These are phyloP conservation scores for Brachystomella parvula DNA, from an alignment of 1,140 invertebrate genomes.

Conservation along the genomic window DNA sequence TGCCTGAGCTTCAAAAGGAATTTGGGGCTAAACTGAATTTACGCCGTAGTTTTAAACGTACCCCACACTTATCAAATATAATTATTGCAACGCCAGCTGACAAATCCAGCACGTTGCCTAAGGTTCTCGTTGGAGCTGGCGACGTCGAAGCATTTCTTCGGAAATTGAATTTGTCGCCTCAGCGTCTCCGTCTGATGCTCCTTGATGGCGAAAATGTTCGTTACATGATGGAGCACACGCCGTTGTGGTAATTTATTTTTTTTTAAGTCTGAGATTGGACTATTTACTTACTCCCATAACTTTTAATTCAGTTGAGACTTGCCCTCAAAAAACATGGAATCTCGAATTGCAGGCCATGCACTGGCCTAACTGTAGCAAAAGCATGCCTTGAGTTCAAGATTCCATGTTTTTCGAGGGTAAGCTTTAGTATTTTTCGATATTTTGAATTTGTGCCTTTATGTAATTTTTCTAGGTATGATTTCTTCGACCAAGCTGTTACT, in stretches of 20 bases:
- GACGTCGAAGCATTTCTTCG: neutral
- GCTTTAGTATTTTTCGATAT: neutral
- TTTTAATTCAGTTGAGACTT: neutral
- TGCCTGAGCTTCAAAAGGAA: neutral
- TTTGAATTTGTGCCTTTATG: neutral
- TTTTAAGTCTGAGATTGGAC: no score
- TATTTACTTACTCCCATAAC: no score
- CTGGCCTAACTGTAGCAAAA: no score
- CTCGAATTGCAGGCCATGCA: no score
- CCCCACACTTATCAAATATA: neutral
- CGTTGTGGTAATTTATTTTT: neutral
- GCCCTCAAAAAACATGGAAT: neutral
- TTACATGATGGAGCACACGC: neutral
- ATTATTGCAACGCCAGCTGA: neutral
- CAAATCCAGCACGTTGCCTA: neutral
- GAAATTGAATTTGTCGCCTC: neutral
- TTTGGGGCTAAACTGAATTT: neutral
- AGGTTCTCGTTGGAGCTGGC: neutral
- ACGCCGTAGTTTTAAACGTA: neutral
- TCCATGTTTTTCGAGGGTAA: neutral
- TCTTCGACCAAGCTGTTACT: neutral
- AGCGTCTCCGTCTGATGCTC: slow-evolving; percentile 1
- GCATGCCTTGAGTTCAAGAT: no score
- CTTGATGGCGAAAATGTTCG: neutral
- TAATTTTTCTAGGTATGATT: neutral